Percentiles rank a stretch among this genome's conserved stretches.
phyloP scores from a whole-genome alignment of 1,140 invertebrate species.

The Platyscapa corneri region DNA sequence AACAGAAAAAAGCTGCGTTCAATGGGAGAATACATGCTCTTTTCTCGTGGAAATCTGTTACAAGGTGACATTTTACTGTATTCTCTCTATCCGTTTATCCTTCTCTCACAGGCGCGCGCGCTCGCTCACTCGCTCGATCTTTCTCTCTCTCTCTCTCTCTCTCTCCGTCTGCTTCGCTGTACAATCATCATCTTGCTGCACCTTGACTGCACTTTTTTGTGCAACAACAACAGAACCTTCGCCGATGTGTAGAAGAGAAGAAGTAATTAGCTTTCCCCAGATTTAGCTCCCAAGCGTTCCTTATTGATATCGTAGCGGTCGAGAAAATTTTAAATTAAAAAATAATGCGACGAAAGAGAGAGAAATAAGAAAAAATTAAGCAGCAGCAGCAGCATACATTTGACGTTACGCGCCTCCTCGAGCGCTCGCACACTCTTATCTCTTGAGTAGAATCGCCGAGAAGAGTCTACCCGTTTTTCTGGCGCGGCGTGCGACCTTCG shows the following conservation, averaged over 20 bases:
- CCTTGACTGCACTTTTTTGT: slow-evolving; percentile 39
- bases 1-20: slow-evolving; percentile 27
- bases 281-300: background rate
- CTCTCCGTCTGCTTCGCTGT: background rate
- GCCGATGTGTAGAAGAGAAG: background rate
- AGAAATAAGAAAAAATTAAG: too few species aligned
- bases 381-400: background rate
- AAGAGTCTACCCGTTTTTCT: slow-evolving; percentile 42
- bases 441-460: slow-evolving; percentile 27
- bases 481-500: slow-evolving; percentile 40
- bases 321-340: background rate
- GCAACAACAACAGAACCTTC: slow-evolving; percentile 18
- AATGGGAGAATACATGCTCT: slow-evolving; percentile 40
- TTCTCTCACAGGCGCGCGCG: slow-evolving; percentile 27
- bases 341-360: background rate
- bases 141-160: background rate
- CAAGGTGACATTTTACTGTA: slow-evolving; percentile 53
- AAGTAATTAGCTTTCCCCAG: background rate
- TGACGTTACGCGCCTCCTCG: background rate
- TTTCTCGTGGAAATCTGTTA: slow-evolving; percentile 52
- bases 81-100: slow-evolving; percentile 32
- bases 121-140: slow-evolving; percentile 31
- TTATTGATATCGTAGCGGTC: background rate
- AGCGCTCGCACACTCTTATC: slow-evolving; percentile 13
- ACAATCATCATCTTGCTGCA: slow-evolving; percentile 38